Base-by-base conservation (phyloP, 2,797 vertebrate species). In the Chrosomus eos region DNA sequence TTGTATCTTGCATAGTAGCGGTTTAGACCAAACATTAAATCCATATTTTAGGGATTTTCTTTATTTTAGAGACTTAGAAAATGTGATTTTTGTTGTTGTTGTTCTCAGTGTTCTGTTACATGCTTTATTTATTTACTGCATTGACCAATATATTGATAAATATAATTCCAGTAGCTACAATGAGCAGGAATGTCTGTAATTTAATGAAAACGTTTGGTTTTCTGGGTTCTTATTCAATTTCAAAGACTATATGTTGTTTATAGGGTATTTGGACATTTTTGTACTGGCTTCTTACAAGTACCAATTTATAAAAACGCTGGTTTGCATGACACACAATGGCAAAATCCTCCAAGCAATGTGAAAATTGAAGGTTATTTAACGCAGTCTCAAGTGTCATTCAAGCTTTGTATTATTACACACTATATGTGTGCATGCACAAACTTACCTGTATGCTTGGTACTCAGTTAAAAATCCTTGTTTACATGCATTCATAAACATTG, bases 161-260 rank as follows among this genome's bases (percentile, higher is more conserved):
- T 28, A 7, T 68, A 28, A 81, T 53, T 81, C 5, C 33, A 28
- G 5, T 8, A 43, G n/a, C 19, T 45, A 28, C 7, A 36, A 23
- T 26, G n/a, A 55, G n/a, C 81, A 53, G 81, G 43, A 67, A 75
- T 66, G 31, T 75, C 26, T 83, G 71, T 67, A 58, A 38, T 68
- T 53, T 19, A 58, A 74, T 58, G 36, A 33, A 62, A 45, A 64
- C 43, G 5, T 6, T 7, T n/a, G 38, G 70, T 82, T 73, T 82
- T 48, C 31, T 60, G 80, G 53, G 68, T 71, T 81, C n/a, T 58
- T 68, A 11, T 81, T 67, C 62, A 4, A n/a, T 58, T 45, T 64
- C 19, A 19, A 19, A 51, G 33, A 76, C 16, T 68, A 2, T 31
- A n/a, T 68, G 45, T 66, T 66, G 18, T 83, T 73, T 74, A 26